Evolutionary conservation across 2,888 invertebrate genomes (phyloP), one percentile per base, ranked within the genome.

Genomic region (Petrolisthes cinctipes): DNA sequence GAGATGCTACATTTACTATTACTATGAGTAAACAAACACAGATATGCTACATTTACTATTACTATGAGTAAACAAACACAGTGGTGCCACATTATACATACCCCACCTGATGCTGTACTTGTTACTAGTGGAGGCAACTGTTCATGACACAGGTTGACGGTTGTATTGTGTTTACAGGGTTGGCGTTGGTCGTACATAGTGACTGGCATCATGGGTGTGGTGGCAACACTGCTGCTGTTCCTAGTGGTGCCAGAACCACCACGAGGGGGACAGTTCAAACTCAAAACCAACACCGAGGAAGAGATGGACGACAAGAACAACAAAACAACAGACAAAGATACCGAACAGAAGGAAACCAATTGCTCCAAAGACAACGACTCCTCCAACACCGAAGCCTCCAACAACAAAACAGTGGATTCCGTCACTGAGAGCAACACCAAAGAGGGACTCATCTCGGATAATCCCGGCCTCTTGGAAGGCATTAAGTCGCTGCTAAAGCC

Each of bases 151-250:
- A n/a, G n/a, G n/a, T 37, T 37, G 0, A 37, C 37, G 0, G 37
- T 37, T 37, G 2, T 37, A 37, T 37, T 0, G 37, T 37, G 37
- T 17, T 81, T 76, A 11, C 82, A 93, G 93, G 93, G 93, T 1
- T 93, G 93, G 93, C 91, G 93, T 81, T 93, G 93, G 93, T 92
- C 92, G 0, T 93, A 92, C 89, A 92, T 92, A 86, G 91, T 93
- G 11, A 92, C 93, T 51, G 93, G 92, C 5, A 92, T 93, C 7
- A 92, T 93, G n/a, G n/a, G 93, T 6, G 89, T 93, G 1, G 87
- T 92, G 5, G 86, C 93, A 0, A 93, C 92, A 3, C 61, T 92
- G 0, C 75, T 93, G 17, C 92, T 93, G 53, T 88, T 93, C 5
- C 7, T 92, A 6, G 92, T 92, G 0, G 92, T 93, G 9, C 92